Evolutionary conservation across 1,140 invertebrate genomes (phyloP).

Genomic region (Frieseomelitta varia): DNA sequence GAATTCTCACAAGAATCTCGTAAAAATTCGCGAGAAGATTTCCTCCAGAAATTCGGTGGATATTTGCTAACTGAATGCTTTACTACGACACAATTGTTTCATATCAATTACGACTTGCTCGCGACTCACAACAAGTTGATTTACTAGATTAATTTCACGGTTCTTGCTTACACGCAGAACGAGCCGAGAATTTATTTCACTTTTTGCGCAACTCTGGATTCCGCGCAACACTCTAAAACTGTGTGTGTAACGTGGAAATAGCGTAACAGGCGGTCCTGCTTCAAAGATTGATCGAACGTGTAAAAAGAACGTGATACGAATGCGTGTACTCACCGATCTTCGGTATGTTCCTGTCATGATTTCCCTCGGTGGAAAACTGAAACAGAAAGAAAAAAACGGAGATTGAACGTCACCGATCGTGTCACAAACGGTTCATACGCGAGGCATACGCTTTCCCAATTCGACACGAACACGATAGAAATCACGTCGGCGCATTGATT

Average conservation of each 20-base stretch:
- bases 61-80: no score
- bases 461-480: background rate
- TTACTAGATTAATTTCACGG: background rate
- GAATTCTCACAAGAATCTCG: no score
- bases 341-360: slow-evolving; percentile 78
- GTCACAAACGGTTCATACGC: background rate
- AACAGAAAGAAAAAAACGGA: slow-evolving; percentile 56
- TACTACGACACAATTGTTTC: no score
- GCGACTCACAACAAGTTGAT: no score
- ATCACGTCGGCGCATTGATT: background rate
- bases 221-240: no score
- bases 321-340: slow-evolving; percentile 76
- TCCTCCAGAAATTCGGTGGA: no score
- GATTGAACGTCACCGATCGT: background rate
- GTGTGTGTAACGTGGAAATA: background rate
- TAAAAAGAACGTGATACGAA: no score
- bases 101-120: no score
- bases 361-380: slow-evolving; percentile 68
- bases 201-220: background rate
- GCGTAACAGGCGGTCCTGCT: accelerated
- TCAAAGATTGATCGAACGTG: background rate
- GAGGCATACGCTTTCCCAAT: background rate
- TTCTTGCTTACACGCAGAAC: background rate
- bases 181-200: background rate
- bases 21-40: no score